These are phyloP conservation scores for Spinus pinus DNA, from an alignment of 2,797 vertebrate genomes.

Conservation along the genomic window DNA sequence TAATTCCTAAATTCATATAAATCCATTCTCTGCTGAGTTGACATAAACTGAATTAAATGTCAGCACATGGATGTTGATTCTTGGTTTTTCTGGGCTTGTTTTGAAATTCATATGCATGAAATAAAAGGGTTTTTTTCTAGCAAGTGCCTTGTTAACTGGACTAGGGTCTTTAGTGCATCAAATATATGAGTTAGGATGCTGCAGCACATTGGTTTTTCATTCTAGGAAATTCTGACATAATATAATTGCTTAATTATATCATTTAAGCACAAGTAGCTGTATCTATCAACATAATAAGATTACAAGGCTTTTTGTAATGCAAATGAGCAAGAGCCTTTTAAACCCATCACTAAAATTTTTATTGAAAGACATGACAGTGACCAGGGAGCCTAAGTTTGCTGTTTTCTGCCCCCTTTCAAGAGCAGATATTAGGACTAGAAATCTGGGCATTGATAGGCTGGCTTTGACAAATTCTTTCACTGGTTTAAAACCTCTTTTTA, in stretches of 20 bases:
- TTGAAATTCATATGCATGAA: neutral
- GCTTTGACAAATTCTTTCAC: neutral
- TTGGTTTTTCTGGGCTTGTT: neutral
- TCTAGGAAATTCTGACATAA: neutral
- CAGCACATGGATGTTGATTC: neutral
- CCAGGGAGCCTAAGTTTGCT: rapidly evolving
- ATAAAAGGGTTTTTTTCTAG: neutral
- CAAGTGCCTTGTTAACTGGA: neutral
- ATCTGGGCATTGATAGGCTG: neutral
- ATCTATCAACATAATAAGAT: neutral
- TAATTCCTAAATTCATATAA: neutral
- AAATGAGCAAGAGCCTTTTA: neutral
- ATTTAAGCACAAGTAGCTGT: neutral
- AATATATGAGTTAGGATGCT: neutral
- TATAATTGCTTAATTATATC: neutral
- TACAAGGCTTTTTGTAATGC: neutral
- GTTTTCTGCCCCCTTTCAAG: neutral
- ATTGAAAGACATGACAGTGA: neutral
- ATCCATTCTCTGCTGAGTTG: neutral
- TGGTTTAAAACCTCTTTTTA: neutral
- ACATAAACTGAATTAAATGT: neutral
- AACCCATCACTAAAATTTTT: neutral
- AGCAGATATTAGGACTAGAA: neutral
- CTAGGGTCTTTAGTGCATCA: neutral
- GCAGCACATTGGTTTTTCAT: neutral